These are phyloP conservation scores for Physocephala rufipes DNA, from an alignment of 2,888 invertebrate species.

Conservation along the genomic window DNA sequence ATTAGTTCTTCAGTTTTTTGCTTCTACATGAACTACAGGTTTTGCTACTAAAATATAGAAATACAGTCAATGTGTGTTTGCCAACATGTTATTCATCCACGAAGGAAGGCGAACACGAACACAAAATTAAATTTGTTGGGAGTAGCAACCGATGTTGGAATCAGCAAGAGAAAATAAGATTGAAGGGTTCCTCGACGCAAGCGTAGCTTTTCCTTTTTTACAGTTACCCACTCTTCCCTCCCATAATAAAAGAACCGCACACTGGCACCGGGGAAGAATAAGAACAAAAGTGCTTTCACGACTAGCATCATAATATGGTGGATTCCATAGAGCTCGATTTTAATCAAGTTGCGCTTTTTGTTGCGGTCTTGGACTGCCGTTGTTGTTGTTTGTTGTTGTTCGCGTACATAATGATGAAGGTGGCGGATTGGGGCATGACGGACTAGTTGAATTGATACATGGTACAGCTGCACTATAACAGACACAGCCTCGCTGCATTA, in stretches of 20 bases:
- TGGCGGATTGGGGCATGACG: not conserved
- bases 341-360: not conserved
- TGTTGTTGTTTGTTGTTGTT: conserved; percentile 10
- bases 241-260: not conserved
- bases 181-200: not conserved
- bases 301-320: conserved; percentile 5
- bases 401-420: too few relatives aligned
- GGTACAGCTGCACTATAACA: conserved; percentile 10
- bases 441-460: conserved; percentile 21
- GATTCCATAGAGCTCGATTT: conserved; percentile 24
- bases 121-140: not conserved
- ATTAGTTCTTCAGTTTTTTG: too few relatives aligned
- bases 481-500: not conserved
- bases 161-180: not conserved
- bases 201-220: not conserved
- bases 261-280: not conserved
- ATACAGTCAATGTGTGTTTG: too few relatives aligned
- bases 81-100: not conserved
- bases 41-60: too few relatives aligned
- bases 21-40: too few relatives aligned
- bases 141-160: not conserved
- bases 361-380: not conserved
- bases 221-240: not conserved
- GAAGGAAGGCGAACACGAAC: not conserved
- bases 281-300: conserved; percentile 1